phyloP scores from a whole-genome alignment of 2,888 invertebrate species.

The Schizotus pectinicornis region DNA sequence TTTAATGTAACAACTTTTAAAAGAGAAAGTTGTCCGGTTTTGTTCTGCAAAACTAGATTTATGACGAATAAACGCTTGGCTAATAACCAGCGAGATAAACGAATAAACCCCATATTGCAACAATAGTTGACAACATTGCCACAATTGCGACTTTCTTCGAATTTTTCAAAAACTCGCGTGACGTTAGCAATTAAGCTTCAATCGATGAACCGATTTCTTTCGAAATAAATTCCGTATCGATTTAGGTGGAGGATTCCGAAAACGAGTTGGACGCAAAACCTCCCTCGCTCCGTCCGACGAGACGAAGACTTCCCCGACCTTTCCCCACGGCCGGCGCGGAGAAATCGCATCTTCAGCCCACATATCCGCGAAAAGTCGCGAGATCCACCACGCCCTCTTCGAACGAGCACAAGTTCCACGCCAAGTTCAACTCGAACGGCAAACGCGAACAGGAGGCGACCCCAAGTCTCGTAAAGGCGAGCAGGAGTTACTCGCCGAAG shows the following conservation, averaged over 20 bases:
- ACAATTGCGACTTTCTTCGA: too few relatives aligned
- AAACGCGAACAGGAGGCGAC: conserved; percentile 22
- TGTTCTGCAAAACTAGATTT: conserved; percentile 27
- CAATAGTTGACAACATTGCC: not conserved
- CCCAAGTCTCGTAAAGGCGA: conserved; percentile 7
- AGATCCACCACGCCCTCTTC: conserved; percentile 29
- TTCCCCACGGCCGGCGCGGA: conserved; percentile 8
- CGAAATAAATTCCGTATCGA: too few relatives aligned
- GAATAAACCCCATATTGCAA: conserved; percentile 18
- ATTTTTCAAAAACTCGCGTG: too few relatives aligned
- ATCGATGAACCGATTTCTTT: too few relatives aligned
- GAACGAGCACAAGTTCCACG: conserved; percentile 46
- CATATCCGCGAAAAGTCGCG: conserved; percentile 9
- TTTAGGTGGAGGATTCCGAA: conserved; percentile 38
- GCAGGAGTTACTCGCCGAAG: conserved; percentile 22
- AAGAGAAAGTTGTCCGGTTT: conserved; percentile 35
- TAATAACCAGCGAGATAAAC: conserved; percentile 6
- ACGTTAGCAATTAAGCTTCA: too few relatives aligned
- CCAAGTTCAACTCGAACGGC: conserved; percentile 41
- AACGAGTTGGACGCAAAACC: conserved; percentile 42
- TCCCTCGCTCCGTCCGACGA: conserved; percentile 32
- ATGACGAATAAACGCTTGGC: conserved; percentile 24
- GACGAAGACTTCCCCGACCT: conserved; percentile 41
- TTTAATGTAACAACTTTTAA: conserved; percentile 36
- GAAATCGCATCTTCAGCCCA: conserved; percentile 12